Base-by-base conservation (phyloP, 2,113 vertebrate genomes). In the Otus sunia region DNA sequence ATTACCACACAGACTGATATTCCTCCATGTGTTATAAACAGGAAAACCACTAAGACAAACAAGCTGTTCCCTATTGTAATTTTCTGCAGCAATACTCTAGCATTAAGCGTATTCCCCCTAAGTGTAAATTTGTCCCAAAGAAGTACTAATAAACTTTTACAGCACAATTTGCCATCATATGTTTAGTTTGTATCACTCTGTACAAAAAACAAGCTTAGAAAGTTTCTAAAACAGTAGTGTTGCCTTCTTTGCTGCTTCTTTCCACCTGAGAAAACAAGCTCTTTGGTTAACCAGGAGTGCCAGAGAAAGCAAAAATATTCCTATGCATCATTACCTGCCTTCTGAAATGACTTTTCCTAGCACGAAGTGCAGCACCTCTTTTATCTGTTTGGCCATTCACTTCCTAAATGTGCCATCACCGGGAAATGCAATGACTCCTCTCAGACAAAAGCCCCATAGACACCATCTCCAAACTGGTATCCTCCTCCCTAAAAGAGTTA, bases 31-130 rank as follows among this genome's bases (percentile, higher is more conserved):
- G 83, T 77, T 96, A 94, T 95, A 96, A 97, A 96, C 82, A 96
- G 90, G 86, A 96, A 97, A 94, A 97, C 30, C 91, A 94, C 67
- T 20, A 83, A 94, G 55, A 81, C 71, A 93, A 95, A 91, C 66
- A 95, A 94, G 43, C 20, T 68, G 43, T 32, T 82, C 76, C 56
- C 64, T 75, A 84, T 29, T 95, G 86, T 75, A 75, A 58, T 77
- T 80, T 96, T 92, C 91, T 96, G 72, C 58, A 91, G 75, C 68
- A 81, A 66, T 47, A 80, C 19, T 79, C 82, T 60, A 86, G 32
- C 67, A 73, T 78, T 82, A 79, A 76, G n/a, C 3, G 1, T 63
- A 76, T 62, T 58, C 49, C 72, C 75, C 29, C 37, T 16, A 76
- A 50, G 86, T 43, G 60, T 50, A 92, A 67, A 69, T 81, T 79